Conservation (phyloP, 2,888 invertebrate genomes). For the Frankliniella fusca region DNA sequence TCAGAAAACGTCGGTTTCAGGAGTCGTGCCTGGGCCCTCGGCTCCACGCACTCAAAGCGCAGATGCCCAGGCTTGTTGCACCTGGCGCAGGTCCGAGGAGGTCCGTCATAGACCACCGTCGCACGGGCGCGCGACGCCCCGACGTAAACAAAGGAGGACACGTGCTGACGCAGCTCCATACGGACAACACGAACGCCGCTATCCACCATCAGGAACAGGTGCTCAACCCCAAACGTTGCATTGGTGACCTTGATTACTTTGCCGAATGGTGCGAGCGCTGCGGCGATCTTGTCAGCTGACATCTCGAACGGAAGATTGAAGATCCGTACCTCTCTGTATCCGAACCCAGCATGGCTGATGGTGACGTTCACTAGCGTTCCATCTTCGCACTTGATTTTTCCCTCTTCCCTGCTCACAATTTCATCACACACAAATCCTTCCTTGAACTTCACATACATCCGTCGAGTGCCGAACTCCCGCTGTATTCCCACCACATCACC, state of each 20-base stretch:
- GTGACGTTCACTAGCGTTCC: neutral
- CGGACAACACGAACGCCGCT: neutral
- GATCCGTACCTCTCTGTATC: neutral
- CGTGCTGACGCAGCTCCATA: neutral
- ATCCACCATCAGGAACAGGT: neutral
- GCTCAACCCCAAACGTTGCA: neutral
- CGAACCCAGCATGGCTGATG: neutral
- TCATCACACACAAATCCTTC: neutral
- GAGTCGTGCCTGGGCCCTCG: too few relatives aligned
- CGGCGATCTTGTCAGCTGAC: neutral
- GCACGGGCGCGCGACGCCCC: neutral
- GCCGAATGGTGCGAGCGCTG: neutral
- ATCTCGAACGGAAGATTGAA: neutral
- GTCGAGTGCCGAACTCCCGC: conserved; percentile 1
- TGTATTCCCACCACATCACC: neutral
- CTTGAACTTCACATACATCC: neutral
- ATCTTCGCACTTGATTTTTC: neutral
- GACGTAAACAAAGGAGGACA: neutral
- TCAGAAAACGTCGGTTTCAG: too few relatives aligned
- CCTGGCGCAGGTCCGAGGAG: neutral
- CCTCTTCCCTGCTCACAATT: neutral
- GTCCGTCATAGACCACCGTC: neutral
- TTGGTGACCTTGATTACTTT: neutral
- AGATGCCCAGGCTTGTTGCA: neutral
- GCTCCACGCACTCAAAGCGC: neutral